phyloP scores from a whole-genome alignment of 1,140 invertebrate species.

The Drosophila sulfurigaster region DNA sequence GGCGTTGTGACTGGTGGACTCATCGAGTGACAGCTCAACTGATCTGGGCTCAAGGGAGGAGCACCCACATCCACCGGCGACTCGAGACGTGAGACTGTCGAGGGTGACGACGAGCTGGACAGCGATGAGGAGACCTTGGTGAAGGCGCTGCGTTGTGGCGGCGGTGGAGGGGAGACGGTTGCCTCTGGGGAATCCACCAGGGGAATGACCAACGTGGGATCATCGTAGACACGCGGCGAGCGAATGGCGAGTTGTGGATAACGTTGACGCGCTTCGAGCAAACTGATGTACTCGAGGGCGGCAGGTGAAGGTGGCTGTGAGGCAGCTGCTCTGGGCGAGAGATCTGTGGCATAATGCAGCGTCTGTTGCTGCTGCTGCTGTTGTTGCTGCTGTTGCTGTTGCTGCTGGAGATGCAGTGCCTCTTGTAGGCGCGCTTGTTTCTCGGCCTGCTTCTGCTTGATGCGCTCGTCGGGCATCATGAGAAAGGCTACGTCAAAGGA shows the following conservation, averaged over 20 bases:
- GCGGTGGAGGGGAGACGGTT: constrained; percentile 57
- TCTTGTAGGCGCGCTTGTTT: constrained; percentile 86
- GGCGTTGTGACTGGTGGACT: constrained; percentile 89
- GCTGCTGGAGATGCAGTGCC: constrained; percentile 80
- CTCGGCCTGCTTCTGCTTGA: constrained; percentile 89
- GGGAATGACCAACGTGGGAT: constrained; percentile 76
- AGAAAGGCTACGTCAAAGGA: constrained; percentile 95
- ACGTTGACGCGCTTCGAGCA: constrained; percentile 73
- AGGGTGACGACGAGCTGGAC: constrained; percentile 84
- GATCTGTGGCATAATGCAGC: constrained; percentile 65
- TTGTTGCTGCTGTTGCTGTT: constrained; percentile 47
- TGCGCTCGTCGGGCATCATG: constrained; percentile 93
- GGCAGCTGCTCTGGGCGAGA: constrained; percentile 62
- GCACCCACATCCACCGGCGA: constrained; percentile 83
- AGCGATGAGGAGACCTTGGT: constrained; percentile 89
- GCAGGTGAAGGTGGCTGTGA: constrained; percentile 70
- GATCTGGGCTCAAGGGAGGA: constrained; percentile 91
- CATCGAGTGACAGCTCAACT: constrained; percentile 90
- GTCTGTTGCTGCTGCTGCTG: constrained; percentile 59
- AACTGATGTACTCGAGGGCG: constrained; percentile 68
- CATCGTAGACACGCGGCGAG: constrained; percentile 79
- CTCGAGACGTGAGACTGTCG: constrained; percentile 85
- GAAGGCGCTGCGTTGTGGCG: constrained; percentile 89
- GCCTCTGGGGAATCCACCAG: constrained; percentile 64
- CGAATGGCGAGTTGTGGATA: constrained; percentile 75